Evolutionary conservation across 1,140 invertebrate species (phyloP).

Genomic region (Hesperophylax magnus): DNA sequence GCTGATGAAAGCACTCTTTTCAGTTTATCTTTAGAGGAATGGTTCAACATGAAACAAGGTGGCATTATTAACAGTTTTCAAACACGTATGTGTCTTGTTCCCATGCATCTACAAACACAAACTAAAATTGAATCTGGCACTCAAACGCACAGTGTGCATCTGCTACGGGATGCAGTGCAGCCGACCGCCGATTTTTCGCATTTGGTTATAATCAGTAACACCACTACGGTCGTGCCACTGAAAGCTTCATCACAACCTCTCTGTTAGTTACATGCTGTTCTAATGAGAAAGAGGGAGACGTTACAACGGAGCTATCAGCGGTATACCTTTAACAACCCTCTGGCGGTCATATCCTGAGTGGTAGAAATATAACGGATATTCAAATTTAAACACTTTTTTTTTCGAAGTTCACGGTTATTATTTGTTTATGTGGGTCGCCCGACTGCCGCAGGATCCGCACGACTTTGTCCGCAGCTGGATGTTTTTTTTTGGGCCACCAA

Average conservation of each 20-base stretch:
- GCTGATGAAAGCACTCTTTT: too few relatives aligned
- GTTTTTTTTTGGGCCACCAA: slow-evolving; percentile 7
- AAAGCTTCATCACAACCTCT: too few relatives aligned
- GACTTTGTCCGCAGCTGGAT: slow-evolving; percentile 9
- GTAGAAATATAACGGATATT: slow-evolving; percentile 21
- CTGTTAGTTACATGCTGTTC: too few relatives aligned
- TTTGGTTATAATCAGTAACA: slow-evolving; percentile 20
- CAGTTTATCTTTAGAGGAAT: too few relatives aligned
- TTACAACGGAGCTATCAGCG: too few relatives aligned
- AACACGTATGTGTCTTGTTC: too few relatives aligned
- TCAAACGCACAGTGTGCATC: too few relatives aligned
- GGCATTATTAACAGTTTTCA: too few relatives aligned
- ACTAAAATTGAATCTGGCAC: too few relatives aligned
- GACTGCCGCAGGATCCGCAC: slow-evolving; percentile 3
- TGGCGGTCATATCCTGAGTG: slow-evolving; percentile 17
- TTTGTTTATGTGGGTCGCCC: slow-evolving; percentile 28
- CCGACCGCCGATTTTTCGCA: slow-evolving; percentile 23
- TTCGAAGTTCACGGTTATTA: slow-evolving; percentile 4
- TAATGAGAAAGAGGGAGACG: too few relatives aligned
- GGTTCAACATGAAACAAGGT: too few relatives aligned
- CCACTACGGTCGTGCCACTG: neutral
- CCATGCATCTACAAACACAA: too few relatives aligned
- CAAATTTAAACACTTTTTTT: slow-evolving; percentile 15
- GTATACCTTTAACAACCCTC: neutral
- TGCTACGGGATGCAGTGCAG: neutral